These are phyloP conservation scores for Varanus komodoensis DNA, from an alignment of 2,113 vertebrate genomes.

Conservation along the genomic window DNA sequence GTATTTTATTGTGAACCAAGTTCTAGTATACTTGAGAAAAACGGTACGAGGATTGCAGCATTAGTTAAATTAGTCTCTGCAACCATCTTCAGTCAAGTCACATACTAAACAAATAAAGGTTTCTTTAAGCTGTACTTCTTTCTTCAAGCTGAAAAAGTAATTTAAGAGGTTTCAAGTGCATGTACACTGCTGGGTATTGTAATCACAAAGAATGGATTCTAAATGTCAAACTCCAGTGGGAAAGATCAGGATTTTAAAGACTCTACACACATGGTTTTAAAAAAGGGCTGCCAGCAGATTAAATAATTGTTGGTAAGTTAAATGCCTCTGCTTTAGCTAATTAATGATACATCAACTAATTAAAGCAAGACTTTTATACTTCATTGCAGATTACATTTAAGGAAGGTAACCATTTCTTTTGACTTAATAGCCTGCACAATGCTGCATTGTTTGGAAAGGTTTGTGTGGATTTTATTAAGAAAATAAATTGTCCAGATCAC, in stretches of 20 bases:
- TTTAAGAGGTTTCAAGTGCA: slow-evolving; percentile 39
- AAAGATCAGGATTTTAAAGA: slow-evolving; percentile 1
- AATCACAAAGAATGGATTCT: slow-evolving; percentile 12
- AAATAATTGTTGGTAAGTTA: not conserved
- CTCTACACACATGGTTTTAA: slow-evolving; percentile 25
- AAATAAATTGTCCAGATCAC: not conserved
- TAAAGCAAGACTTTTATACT: not conserved
- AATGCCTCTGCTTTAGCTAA: not conserved
- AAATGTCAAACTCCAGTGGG: slow-evolving; percentile 6
- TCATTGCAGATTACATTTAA: not conserved
- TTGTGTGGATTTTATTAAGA: not conserved
- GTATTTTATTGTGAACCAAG: not conserved
- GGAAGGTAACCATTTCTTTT: not conserved
- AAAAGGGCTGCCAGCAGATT: not conserved
- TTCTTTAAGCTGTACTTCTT: slow-evolving; percentile 8
- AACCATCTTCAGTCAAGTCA: slow-evolving; percentile 24
- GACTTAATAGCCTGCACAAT: not conserved
- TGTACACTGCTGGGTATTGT: not conserved
- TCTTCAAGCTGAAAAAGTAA: slow-evolving; percentile 15
- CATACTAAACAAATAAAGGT: slow-evolving; percentile 1
- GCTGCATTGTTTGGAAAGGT: not conserved
- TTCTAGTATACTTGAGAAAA: not conserved
- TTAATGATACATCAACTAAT: not conserved
- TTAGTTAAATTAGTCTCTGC: slow-evolving; percentile 16
- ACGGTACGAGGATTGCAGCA: not conserved